These are phyloP conservation scores for Corythornis leucogaster DNA, from an alignment of 2,797 vertebrate genomes.

Conservation along the genomic window DNA sequence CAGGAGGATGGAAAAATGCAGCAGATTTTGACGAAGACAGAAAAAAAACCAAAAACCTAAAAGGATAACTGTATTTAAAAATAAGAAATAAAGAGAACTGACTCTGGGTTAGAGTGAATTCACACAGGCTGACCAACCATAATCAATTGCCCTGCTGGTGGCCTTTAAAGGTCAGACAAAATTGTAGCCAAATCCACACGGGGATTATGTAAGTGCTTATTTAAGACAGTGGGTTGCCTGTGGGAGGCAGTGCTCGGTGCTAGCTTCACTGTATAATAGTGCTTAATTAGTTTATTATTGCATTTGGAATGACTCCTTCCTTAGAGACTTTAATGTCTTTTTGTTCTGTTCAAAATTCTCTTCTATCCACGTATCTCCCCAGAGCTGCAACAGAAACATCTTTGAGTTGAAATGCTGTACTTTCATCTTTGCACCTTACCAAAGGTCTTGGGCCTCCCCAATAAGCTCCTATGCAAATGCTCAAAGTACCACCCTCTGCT, in stretches of 20 bases:
- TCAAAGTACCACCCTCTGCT: background rate
- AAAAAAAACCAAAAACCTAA: background rate
- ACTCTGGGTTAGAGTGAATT: background rate
- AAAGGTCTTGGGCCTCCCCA: background rate
- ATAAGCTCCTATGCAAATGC: background rate
- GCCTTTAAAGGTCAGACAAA: slow-evolving; percentile 68
- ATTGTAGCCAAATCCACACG: slow-evolving; percentile 54
- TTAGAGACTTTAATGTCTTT: background rate
- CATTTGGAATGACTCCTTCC: slow-evolving; percentile 16
- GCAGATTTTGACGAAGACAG: background rate
- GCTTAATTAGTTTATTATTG: slow-evolving; percentile 60
- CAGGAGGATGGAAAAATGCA: background rate
- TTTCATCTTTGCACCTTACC: background rate
- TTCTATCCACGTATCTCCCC: background rate
- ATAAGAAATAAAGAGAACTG: background rate
- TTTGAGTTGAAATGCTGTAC: background rate
- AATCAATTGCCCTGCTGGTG: slow-evolving; percentile 34
- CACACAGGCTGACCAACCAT: background rate
- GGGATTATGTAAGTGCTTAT: slow-evolving; percentile 62
- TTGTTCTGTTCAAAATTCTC: background rate
- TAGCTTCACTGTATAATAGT: slow-evolving; percentile 24
- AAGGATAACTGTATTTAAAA: background rate
- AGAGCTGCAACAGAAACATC: background rate
- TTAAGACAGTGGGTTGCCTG: slow-evolving; percentile 54
- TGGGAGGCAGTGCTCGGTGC: background rate